Evolutionary conservation across 2,888 invertebrate genomes (phyloP).

Genomic region (Clivina fossor): DNA sequence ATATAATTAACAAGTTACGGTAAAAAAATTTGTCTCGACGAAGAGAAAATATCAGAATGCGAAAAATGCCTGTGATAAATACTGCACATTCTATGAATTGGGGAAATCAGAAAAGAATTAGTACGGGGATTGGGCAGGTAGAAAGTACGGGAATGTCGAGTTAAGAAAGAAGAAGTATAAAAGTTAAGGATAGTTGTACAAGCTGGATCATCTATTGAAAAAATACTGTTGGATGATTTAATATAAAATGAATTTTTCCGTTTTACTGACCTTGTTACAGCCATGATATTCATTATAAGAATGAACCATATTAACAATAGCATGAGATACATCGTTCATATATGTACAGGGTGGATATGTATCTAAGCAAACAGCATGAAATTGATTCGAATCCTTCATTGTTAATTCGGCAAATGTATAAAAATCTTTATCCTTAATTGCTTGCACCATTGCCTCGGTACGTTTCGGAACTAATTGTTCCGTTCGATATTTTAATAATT

Average conservation of each 20-base stretch:
- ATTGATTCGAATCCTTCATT: conserved; percentile 97
- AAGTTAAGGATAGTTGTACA: conserved; percentile 3
- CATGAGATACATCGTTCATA: conserved; percentile 85
- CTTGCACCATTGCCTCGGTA: conserved; percentile 59
- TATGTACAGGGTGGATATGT: conserved; percentile 93
- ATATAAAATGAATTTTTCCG: conserved; percentile 39
- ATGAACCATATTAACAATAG: conserved; percentile 79
- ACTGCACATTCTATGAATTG: too few species aligned
- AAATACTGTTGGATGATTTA: background rate
- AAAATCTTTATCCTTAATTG: conserved; percentile 74
- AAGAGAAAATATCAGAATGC: too few species aligned
- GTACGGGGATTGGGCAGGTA: too few species aligned
- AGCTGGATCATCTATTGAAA: background rate
- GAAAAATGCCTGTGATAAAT: too few species aligned
- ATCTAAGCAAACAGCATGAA: conserved; percentile 92
- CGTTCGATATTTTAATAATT: conserved; percentile 75
- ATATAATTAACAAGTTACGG: too few species aligned
- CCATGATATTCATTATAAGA: conserved; percentile 72
- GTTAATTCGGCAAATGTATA: conserved; percentile 85
- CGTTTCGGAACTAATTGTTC: conserved; percentile 72
- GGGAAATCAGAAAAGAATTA: too few species aligned
- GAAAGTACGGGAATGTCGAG: too few species aligned
- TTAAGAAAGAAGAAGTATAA: too few species aligned
- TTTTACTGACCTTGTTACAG: conserved; percentile 66
- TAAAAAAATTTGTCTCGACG: too few species aligned